Conservation (phyloP, 1,140 invertebrate species). For the Trissolcus basalis region DNA sequence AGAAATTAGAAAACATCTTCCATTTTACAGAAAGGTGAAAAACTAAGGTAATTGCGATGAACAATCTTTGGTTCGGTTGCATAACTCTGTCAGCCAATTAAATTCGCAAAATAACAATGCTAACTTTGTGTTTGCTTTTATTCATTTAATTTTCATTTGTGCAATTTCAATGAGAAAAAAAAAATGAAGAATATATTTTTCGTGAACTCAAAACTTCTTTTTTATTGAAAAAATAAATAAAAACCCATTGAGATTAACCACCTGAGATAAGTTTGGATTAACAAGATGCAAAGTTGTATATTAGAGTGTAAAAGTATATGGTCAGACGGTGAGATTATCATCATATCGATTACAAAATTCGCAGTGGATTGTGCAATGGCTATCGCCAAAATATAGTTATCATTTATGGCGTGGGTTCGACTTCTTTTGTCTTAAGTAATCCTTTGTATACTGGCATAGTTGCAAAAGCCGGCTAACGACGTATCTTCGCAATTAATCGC, state of each 20-base stretch:
- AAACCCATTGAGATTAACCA: too few species aligned
- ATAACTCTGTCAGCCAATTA: constrained; percentile 16
- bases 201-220: too few species aligned
- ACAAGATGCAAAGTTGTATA: background rate
- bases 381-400: constrained; percentile 24
- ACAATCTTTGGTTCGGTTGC: constrained; percentile 5
- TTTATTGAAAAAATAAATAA: too few species aligned
- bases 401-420: constrained; percentile 22
- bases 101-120: constrained; percentile 18
- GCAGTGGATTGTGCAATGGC: constrained; percentile 1
- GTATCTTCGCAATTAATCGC: constrained; percentile 43
- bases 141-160: too few species aligned
- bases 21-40: constrained; percentile 3
- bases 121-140: background rate
- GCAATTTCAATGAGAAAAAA: too few species aligned
- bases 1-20: constrained; percentile 1
- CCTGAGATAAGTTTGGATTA: too few species aligned
- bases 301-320: background rate
- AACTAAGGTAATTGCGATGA: constrained; percentile 18
- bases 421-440: constrained; percentile 32
- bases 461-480: constrained; percentile 20
- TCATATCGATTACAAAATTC: background rate
- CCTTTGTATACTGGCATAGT: constrained; percentile 23
- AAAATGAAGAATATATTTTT: too few species aligned
- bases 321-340: background rate